Evolutionary conservation across 2,888 invertebrate species (phyloP), one percentile per base, ranked within the genome.

Genomic region (Nesidiocoris tenuis): DNA sequence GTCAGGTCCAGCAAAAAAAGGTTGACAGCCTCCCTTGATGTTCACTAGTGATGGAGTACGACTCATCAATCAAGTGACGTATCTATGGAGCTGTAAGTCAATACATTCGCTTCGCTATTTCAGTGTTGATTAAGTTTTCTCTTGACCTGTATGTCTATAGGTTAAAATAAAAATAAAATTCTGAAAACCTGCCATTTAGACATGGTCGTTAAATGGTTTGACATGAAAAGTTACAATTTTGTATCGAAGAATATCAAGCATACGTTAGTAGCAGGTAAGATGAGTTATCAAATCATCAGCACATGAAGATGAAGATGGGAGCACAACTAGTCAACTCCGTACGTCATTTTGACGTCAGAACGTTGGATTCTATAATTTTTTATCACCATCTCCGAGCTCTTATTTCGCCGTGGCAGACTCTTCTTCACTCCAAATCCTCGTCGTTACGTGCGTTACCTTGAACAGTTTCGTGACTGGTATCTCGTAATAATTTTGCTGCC

Each of bases 51-150:
- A 70, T 70, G 70, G 70, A 39, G 70, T 59, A 22, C 22, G 1
- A 56, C 23, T 57, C 57, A 22, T 70, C 59, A 5, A 5, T 17
- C 25, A 57, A 59, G 70, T 70, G 70, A 70, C 23, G 2, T 21
- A 59, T 70, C 70, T 70, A 70, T 70, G 70, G 70, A 70, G 70
- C 70, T 70, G 70, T 70, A 25, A 70, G 70, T 70, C 0, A 39
- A 39, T 66, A 19, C 22, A 63, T 18, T 18, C n/a, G 1, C 63
- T n/a, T 17, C 61, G 17, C n/a, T n/a, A n/a, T n/a, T n/a, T n/a
- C n/a, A n/a, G n/a, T n/a, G n/a, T n/a, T n/a, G n/a, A n/a, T n/a
- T n/a, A n/a, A n/a, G n/a, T n/a, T n/a, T n/a, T n/a, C n/a, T n/a
- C n/a, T n/a, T n/a, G n/a, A n/a, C n/a, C n/a, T n/a, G n/a, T n/a